These are phyloP conservation scores for Picathartes gymnocephalus DNA, from an alignment of 2,113 vertebrate species.

Conservation along the genomic window DNA sequence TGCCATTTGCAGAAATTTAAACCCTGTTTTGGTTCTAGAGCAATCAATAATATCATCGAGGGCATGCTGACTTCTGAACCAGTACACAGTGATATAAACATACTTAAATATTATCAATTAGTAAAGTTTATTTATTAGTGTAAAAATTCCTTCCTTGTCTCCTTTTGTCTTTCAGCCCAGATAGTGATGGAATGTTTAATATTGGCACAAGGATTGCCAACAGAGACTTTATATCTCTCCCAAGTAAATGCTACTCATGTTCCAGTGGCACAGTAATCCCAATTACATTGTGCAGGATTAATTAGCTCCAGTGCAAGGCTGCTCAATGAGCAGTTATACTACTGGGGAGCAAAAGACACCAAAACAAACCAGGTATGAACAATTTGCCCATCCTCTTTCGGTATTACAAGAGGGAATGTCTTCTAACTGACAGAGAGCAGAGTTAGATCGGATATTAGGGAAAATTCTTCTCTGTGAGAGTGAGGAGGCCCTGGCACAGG, in stretches of 20 bases:
- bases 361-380: conserved; percentile 31
- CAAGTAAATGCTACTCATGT: neutral
- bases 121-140: neutral
- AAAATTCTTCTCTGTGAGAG: neutral
- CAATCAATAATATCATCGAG: neutral
- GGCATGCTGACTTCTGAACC: neutral
- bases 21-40: neutral
- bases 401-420: too few species aligned
- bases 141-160: neutral
- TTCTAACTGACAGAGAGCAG: neutral
- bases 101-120: neutral
- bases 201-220: neutral
- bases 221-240: neutral
- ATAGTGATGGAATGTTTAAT: conserved; percentile 58
- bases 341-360: conserved; percentile 31
- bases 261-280: conserved; percentile 26
- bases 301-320: conserved; percentile 64
- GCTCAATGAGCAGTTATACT: conserved; percentile 61
- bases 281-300: conserved; percentile 55
- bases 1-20: neutral
- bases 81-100: neutral
- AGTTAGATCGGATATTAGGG: neutral
- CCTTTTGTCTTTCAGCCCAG: conserved; percentile 62
- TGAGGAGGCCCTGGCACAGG: neutral
- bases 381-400: neutral